Evolutionary conservation across 2,888 invertebrate species (phyloP), one percentile per base, ranked within the genome.

Genomic region (Pegoplata infirma): DNA sequence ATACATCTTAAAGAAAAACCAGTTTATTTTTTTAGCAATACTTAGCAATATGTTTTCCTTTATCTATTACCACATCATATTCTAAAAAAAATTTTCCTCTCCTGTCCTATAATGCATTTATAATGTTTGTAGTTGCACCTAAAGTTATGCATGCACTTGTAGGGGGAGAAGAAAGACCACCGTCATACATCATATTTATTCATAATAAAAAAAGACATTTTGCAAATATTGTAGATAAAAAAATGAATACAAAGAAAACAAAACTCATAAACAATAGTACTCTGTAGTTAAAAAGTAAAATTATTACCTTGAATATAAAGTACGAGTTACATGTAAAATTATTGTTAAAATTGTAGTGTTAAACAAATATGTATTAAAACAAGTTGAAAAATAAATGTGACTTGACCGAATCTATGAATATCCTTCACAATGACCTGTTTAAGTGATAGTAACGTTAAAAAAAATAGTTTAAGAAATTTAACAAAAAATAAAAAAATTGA

Each of bases 251-350:
- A n/a, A 32, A n/a, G n/a, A n/a, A n/a, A 69, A 63, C 17, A 56
- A 55, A 47, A 36, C 51, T 66, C 66, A 66, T 73, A 66, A 73
- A 66, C 51, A 66, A 73, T 59, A 73, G 58, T 59, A 47, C n/a
- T n/a, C n/a, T 28, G n/a, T 25, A 58, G 49, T 59, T 73, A 73
- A 73, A 73, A 73, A 73, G 66, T 51, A 44, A 66, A 66, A 59
- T 73, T 73, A 59, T 73, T 66, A 66, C 73, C 73, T 66, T 66
- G 66, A 73, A 73, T 73, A 73, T 73, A 44, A 66, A 66, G 66
- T 64, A 40, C 64, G 8, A 64, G 36, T 73, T 73, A 53, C 58
- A 73, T 51, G 66, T 32, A 28, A 21, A 16, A 49, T 8, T 40
- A 17, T 67, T 28, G 17, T 46, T n/a, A n/a, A n/a, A n/a, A 28